Evolutionary conservation across 2,797 vertebrate species (phyloP), one percentile per base, ranked within the genome.

Genomic region (Hyperoplus immaculatus): DNA sequence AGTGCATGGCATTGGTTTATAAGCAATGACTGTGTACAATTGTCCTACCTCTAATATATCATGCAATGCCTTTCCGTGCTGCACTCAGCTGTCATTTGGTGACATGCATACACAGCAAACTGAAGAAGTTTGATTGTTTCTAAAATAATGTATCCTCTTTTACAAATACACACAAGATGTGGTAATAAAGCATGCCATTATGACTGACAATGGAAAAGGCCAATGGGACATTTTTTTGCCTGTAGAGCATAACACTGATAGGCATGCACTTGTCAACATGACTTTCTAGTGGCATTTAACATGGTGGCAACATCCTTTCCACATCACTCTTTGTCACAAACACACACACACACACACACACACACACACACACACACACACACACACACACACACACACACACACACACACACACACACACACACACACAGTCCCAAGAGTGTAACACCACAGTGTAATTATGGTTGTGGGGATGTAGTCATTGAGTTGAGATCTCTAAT

Each of bases 401-500:
- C 36, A 43, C 16, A 64, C 60, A 55, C 46, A 43, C 39, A 51
- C 66, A 57, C 69, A 51, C 69, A 18, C 55, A 64, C n/a, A 36
- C 11, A 45, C 42, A 65, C 39, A 53, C 70, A 63, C 29, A 61
- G 0, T 83, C 85, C 72, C 79, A 55, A 36, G 77, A 77, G 82
- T 67, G 55, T 15, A n/a, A 58, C 56, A 66, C 39, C 36, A 66
- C 75, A 55, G 36, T 61, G 59, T 58, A 3, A 12, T 74, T 81
- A 78, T 57, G 55, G 57, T 49, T 74, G 72, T 38, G 43, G 43
- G 46, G 73, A 70, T 73, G 77, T 78, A 86, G 75, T 87, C 83
- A 86, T 41, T 64, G 85, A 85, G 82, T 73, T 50, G 62, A 87
- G 49, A 73, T 80, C 81, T 91, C 81, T 90, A 91, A 94, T 90